These are phyloP conservation scores for Silurus glanis DNA, from an alignment of 2,113 vertebrate species.

Conservation along the genomic window DNA sequence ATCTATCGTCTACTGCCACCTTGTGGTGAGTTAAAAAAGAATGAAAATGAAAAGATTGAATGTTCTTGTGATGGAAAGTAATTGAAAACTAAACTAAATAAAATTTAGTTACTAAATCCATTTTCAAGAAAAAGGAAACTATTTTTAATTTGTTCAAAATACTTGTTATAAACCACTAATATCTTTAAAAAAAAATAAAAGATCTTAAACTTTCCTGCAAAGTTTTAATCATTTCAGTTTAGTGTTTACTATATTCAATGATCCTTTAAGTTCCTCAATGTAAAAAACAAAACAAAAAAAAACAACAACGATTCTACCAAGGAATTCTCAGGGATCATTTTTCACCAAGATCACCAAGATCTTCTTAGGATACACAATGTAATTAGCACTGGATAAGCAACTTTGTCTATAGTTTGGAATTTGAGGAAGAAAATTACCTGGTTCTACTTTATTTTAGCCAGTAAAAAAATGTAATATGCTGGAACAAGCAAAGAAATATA, in stretches of 20 bases:
- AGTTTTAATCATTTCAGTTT: background rate
- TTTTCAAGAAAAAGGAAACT: no score
- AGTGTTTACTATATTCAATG: background rate
- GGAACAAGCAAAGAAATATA: background rate
- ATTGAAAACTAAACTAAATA: no score
- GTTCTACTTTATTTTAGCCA: background rate
- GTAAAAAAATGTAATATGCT: background rate
- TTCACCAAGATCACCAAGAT: no score
- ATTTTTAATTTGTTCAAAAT: no score
- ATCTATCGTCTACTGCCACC: conserved; percentile 38
- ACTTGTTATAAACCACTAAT: no score
- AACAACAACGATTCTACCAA: background rate
- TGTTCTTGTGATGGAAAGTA: no score
- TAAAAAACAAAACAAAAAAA: background rate
- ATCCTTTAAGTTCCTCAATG: background rate
- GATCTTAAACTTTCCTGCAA: no score
- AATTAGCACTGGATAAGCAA: background rate
- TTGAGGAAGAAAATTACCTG: background rate
- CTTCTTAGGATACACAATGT: background rate
- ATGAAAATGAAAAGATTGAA: no score
- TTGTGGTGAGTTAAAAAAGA: background rate
- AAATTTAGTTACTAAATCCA: no score
- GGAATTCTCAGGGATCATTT: background rate
- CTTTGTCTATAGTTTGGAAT: background rate
- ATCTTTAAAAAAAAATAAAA: no score